Base-by-base conservation (phyloP, 2,113 vertebrate genomes). In the Pachypanchax playfairii region DNA sequence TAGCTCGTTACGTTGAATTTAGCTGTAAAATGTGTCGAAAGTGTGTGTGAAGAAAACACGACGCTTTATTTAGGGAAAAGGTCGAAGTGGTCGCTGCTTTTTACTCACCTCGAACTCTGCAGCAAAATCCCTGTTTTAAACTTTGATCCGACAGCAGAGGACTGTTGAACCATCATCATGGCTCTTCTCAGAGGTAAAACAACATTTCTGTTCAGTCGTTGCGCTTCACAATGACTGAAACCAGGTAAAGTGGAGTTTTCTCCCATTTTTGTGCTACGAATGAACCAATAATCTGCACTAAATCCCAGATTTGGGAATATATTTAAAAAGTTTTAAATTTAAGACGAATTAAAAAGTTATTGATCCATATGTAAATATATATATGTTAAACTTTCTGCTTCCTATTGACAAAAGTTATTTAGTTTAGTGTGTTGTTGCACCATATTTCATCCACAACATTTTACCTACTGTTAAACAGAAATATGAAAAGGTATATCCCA, bases 121-220 rank as follows among this genome's bases (percentile, higher is more conserved):
- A 38, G 31, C 48, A 47, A 65, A 12, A 51, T 7, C 6, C 5
- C 7, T 0, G 14, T 7, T 2, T 1, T n/a, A 57, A 20, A 43
- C n/a, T 51, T 14, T 22, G 6, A 21, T 49, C 29, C 22, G 65
- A 65, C 68, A 50, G 38, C 39, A 17, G 28, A 38, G 21, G 21
- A 42, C 36, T 51, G 44, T 50, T 62, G 13, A 57, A 58, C 20
- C 29, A 35, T 11, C 65, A 70, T 50, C 29, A 93, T 93, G 92
- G 79, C 91, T 13, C 90, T 93, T 24, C 71, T 92, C 28, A 87
- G 92, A 93, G 91, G 92, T 92, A 90, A 88, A 64, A 5, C 11
- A 28, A 51, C 15, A 0, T 43, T 61, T 59, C 13, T 47, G 4
- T 24, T 48, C 5, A 41, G 2, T 13, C 12, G 2, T 48, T 15